phyloP scores from a whole-genome alignment of 2,113 vertebrate genomes.

The Hippopotamus amphibius region DNA sequence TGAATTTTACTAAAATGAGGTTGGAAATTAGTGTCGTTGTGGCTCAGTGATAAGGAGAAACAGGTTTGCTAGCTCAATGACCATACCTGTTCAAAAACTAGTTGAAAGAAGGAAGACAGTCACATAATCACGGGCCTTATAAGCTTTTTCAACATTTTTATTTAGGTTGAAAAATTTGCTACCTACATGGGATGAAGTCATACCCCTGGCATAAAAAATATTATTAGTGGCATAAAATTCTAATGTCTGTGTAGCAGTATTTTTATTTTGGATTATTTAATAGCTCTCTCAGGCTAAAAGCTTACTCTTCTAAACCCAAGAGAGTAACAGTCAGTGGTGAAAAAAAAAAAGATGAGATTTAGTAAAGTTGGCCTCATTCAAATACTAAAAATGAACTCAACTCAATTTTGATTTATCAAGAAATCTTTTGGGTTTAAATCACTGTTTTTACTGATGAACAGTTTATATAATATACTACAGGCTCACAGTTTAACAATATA shows the following conservation, averaged over 20 bases:
- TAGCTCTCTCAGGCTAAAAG: background rate
- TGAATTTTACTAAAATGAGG: background rate
- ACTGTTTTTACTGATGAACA: background rate
- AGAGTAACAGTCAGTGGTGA: background rate
- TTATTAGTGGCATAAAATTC: background rate
- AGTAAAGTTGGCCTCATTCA: background rate
- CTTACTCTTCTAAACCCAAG: background rate
- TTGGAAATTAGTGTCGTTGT: background rate
- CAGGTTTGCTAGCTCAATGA: background rate
- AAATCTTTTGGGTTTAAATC: background rate
- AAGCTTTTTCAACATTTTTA: background rate
- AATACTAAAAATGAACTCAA: background rate
- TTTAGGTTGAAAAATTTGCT: background rate
- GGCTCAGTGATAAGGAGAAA: background rate
- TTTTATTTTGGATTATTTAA: background rate
- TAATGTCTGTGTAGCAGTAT: background rate
- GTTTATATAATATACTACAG: background rate
- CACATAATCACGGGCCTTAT: background rate
- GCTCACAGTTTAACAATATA: background rate
- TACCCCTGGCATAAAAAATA: background rate
- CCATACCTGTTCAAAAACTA: background rate
- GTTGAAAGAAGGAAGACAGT: background rate
- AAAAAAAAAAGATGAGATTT: background rate
- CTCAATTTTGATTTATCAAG: background rate
- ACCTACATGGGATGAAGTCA: background rate